A percentile compares a stretch with the other conserved stretches of the same genome.
Conservation (phyloP, 2,113 vertebrate genomes). For the Macrotis lagotis region DNA sequence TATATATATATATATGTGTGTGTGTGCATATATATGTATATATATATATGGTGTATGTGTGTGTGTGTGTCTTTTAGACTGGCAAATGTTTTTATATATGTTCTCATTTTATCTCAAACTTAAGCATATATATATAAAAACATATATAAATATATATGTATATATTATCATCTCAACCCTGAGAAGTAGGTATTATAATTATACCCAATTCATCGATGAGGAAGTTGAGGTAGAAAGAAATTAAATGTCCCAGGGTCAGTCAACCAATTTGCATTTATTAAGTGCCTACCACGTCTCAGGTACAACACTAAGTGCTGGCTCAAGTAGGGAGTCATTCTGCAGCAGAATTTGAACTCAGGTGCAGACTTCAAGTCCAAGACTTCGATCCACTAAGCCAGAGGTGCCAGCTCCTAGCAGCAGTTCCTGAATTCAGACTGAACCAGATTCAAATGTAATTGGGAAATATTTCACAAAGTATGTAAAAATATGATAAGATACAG, state of each 20-base stretch:
- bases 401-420: not conserved
- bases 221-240: not conserved
- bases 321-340: not conserved
- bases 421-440: not conserved
- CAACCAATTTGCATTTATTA: not conserved
- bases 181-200: not conserved
- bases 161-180: not conserved
- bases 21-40: too few relatives aligned
- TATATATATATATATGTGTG: too few relatives aligned
- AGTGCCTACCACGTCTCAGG: not conserved
- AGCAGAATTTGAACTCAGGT: not conserved
- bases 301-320: not conserved
- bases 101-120: too few relatives aligned
- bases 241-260: not conserved
- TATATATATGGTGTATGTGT: too few relatives aligned
- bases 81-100: too few relatives aligned
- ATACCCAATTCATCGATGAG: not conserved
- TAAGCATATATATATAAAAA: too few relatives aligned
- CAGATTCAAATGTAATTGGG: not conserved
- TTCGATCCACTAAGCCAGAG: not conserved
- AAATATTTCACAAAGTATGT: not conserved
- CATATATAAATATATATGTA: too few relatives aligned
- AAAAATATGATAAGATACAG: not conserved
- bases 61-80: too few relatives aligned
- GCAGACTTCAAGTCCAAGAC: not conserved